Conservation (phyloP, 2,113 vertebrate species). For the Datnioides undecimradiatus region DNA sequence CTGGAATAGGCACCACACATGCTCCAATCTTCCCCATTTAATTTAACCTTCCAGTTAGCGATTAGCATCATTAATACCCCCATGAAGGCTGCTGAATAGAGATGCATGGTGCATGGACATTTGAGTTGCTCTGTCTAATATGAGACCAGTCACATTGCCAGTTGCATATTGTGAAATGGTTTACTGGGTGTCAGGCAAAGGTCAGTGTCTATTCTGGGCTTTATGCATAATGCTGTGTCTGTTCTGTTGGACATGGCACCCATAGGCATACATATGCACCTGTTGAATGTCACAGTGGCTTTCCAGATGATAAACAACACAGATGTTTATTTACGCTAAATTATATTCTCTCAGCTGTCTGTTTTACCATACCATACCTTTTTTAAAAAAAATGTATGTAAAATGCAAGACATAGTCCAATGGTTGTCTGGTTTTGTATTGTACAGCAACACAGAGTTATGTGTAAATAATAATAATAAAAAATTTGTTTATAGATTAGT, state of each 20-base stretch:
- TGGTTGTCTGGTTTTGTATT: neutral
- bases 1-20: neutral
- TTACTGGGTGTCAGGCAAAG: constrained; percentile 72
- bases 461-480: no score
- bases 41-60: constrained; percentile 6
- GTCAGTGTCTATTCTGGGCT: constrained; percentile 73
- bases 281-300: constrained; percentile 24
- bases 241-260: constrained; percentile 37
- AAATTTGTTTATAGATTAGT: no score
- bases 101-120: constrained; percentile 54
- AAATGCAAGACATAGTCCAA: neutral
- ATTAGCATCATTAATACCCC: neutral
- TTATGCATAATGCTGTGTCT: constrained; percentile 55
- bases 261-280: constrained; percentile 33
- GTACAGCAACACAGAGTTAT: neutral
- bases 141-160: constrained; percentile 57
- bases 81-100: constrained; percentile 4
- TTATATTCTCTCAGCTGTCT: constrained; percentile 22
- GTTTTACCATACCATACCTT: neutral
- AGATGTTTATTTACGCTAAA: constrained; percentile 36
- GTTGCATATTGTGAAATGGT: constrained; percentile 73
- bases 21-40: constrained; percentile 8
- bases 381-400: neutral
- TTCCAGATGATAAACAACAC: constrained; percentile 29
- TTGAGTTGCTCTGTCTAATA: constrained; percentile 40